Evolutionary conservation across 2,113 vertebrate genomes (phyloP), one percentile per base, ranked within the genome.

Genomic region (Nothocercus nigrocapillus): DNA sequence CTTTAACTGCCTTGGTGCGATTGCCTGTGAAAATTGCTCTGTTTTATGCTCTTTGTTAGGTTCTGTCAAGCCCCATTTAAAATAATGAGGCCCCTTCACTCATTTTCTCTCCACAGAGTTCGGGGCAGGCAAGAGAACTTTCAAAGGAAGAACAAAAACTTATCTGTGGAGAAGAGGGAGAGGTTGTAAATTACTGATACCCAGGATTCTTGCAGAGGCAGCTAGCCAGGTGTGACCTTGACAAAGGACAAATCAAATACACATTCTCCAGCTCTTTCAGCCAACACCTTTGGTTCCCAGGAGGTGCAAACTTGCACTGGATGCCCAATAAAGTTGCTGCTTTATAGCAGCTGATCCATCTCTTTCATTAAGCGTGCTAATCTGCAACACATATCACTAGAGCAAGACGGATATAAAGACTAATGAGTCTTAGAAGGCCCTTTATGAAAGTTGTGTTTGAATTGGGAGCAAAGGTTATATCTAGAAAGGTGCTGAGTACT

Each of bases 11-110:
- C 88, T 20, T 77, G 82, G 96, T 90, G 93, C 36, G 95, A 97
- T 96, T 95, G 95, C 89, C 96, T 98, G 97, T 98, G 97, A 97
- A 98, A 98, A 97, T 91, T 97, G 94, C 94, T 97, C 96, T 93
- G 95, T 94, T 97, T 98, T 95, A 96, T 93, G 90, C 66, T 97
- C 96, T 98, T 97, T 96, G 97, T 95, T 96, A 96, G 88, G 92
- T 93, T 95, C 91, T 53, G 85, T 97, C 96, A 97, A 97, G 96
- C 96, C 69, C 96, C 97, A 98, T 97, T 98, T 97, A 95, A 97
- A 97, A 97, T 97, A 98, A 97, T 97, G 94, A 97, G 96, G 88
- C 44, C 90, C 89, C 95, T 97, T 97, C 95, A 95, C 96, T 97
- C 91, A 84, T 88, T 96, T 97, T 93, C 80, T 89, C 90, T 94